phyloP scores from a whole-genome alignment of 2,797 vertebrate species.

The Sebastes vulpes region DNA sequence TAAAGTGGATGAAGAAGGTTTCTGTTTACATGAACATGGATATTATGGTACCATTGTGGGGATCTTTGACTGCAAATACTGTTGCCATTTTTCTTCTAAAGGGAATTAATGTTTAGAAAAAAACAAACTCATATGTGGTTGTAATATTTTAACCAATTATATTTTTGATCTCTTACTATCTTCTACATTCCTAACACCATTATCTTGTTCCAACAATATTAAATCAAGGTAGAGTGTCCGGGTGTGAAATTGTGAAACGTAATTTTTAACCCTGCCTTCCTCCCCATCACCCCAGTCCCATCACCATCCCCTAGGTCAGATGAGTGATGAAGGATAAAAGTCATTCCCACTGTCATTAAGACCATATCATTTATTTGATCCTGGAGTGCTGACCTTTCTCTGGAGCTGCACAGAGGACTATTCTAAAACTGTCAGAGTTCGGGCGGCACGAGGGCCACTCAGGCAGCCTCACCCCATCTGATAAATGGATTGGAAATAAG shows the following conservation, averaged over 20 bases:
- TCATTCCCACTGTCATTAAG: slow-evolving; percentile 88
- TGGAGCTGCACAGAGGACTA: slow-evolving; percentile 81
- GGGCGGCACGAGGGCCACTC: slow-evolving; percentile 83
- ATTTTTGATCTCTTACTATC: neutral
- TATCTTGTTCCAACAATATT: slow-evolving; percentile 37
- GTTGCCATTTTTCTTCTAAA: neutral
- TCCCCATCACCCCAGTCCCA: slow-evolving; percentile 45
- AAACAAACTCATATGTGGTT: neutral
- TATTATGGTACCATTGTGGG: neutral
- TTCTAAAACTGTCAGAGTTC: slow-evolving; percentile 91
- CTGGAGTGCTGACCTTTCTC: slow-evolving; percentile 90
- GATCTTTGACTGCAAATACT: neutral
- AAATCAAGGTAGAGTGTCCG: slow-evolving; percentile 66
- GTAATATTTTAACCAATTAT: neutral
- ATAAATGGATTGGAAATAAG: slow-evolving; percentile 98
- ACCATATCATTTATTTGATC: slow-evolving; percentile 88
- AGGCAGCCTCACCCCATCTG: slow-evolving; percentile 88
- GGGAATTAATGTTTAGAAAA: neutral
- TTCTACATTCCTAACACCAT: slow-evolving; percentile 15
- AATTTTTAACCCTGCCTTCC: slow-evolving; percentile 33
- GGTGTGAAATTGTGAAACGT: slow-evolving; percentile 75
- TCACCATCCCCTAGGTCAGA: slow-evolving; percentile 75
- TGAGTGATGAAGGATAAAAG: slow-evolving; percentile 82
- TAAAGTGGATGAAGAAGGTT: slow-evolving; percentile 76
- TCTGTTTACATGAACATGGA: neutral